Evolutionary conservation across 2,113 vertebrate genomes (phyloP).

Genomic region (Bostrychus sinensis): DNA sequence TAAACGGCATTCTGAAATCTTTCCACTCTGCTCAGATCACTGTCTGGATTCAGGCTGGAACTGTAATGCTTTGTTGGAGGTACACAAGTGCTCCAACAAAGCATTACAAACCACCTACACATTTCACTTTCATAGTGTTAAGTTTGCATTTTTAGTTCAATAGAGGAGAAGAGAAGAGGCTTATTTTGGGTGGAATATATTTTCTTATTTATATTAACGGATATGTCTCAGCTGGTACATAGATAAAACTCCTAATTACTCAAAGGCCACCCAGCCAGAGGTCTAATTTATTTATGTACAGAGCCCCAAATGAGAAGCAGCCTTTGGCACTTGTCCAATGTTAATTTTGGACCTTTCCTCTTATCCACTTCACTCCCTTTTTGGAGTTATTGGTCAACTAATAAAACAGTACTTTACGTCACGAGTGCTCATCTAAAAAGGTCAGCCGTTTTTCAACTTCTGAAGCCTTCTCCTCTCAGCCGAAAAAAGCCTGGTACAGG

Average conservation of each 20-base stretch:
- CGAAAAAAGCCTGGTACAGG: constrained; percentile 29
- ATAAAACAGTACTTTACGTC: constrained; percentile 45
- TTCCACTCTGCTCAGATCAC: too few relatives aligned
- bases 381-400: constrained; percentile 20
- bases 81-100: too few relatives aligned
- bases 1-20: too few relatives aligned
- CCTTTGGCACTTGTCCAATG: not conserved
- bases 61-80: too few relatives aligned
- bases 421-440: constrained; percentile 38
- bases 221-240: not conserved
- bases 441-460: constrained; percentile 46
- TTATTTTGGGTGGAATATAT: not conserved
- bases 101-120: too few relatives aligned
- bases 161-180: not conserved
- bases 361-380: not conserved
- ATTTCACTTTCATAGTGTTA: too few relatives aligned
- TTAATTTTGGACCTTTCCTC: constrained; percentile 5
- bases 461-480: constrained; percentile 37
- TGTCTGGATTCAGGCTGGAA: too few relatives aligned
- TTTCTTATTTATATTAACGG: not conserved
- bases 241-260: constrained; percentile 3
- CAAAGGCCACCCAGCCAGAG: constrained; percentile 6
- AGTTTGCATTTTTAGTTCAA: not conserved
- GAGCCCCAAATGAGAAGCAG: too few relatives aligned
- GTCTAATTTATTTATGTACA: constrained; percentile 2